A percentile compares a stretch with the other conserved stretches of the same genome.
phyloP scores from a whole-genome alignment of 2,113 vertebrate species.

The Cryptotis parvus region DNA sequence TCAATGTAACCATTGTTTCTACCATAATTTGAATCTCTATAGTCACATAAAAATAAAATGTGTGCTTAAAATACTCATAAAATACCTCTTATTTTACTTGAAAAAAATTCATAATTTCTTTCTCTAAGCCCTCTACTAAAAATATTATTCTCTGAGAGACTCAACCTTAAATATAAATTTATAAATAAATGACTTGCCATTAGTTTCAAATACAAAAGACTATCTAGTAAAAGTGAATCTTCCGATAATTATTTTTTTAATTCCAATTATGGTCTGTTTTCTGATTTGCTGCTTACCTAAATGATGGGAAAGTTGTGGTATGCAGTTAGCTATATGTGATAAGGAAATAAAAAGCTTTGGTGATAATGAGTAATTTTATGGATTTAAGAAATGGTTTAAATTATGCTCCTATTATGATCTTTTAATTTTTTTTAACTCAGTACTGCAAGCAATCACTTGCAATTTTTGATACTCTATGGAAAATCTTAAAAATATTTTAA shows the following conservation, averaged over 20 bases:
- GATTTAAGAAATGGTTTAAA: neutral
- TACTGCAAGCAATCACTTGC: neutral
- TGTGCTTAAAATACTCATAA: neutral
- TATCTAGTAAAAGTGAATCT: neutral
- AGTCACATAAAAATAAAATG: neutral
- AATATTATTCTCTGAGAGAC: constrained; percentile 12
- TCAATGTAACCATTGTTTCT: neutral
- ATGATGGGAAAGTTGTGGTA: neutral
- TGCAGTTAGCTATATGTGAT: neutral
- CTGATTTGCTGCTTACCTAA: neutral
- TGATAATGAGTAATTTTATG: neutral
- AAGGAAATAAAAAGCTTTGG: neutral
- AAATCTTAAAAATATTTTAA: neutral
- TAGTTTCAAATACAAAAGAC: neutral
- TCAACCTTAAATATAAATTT: constrained; percentile 12
- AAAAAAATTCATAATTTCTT: neutral
- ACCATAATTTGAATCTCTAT: constrained; percentile 11
- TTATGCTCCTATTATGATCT: neutral
- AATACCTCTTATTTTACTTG: constrained; percentile 19
- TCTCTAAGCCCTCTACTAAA: neutral
- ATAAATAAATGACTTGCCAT: constrained; percentile 13
- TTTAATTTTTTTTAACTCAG: neutral
- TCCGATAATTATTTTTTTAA: constrained; percentile 4
- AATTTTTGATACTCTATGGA: neutral
- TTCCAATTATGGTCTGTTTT: neutral